Evolutionary conservation across 1,140 invertebrate genomes (phyloP), one percentile per base, ranked within the genome.

Genomic region (Halyomorpha halys): DNA sequence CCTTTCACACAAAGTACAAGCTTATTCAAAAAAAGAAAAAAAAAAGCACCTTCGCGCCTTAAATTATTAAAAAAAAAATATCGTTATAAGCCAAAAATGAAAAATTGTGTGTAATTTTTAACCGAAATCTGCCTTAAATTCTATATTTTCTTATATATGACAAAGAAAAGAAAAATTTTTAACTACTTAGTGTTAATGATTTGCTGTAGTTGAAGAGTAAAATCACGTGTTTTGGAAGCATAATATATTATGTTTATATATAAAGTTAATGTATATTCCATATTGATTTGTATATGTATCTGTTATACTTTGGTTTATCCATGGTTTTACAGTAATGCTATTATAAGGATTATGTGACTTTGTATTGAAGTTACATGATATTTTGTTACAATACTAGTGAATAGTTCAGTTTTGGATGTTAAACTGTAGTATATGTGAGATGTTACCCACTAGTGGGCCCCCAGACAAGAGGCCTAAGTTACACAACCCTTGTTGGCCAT

Each of bases 111-210:
- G 78, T 81, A 77, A 79, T 76, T 77, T 73, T 73, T 70, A 69
- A 77, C 79, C 76, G 81, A 81, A 82, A 81, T 82, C 81, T 82
- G 81, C 81, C 80, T 82, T 81, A 78, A 76, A 82, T 81, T 82
- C 78, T 80, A 81, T 80, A 80, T 80, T 79, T 79, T 79, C 66
- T 69, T 69, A 69, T 66, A 69, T 65, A 79, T 75, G 74, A 77
- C 72, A 72, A 76, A 70, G 68, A 70, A 75, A 76, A 74, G 72
- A 66, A 68, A 69, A 69, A 69, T 69, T 69, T 69, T 69, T 67
- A 69, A 69, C 68, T 69, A 69, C 66, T 69, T 69, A 69, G 66
- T 69, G 66, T 69, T 69, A 69, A 69, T 67, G 66, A 67, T 66
- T 69, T 69, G 63, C 68, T 67, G 66, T 69, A 69, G 68, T 62